Percentiles rank a stretch among this genome's conserved stretches.
phyloP scores from a whole-genome alignment of 92 coral and sea anemone species.

The Porites rus region DNA sequence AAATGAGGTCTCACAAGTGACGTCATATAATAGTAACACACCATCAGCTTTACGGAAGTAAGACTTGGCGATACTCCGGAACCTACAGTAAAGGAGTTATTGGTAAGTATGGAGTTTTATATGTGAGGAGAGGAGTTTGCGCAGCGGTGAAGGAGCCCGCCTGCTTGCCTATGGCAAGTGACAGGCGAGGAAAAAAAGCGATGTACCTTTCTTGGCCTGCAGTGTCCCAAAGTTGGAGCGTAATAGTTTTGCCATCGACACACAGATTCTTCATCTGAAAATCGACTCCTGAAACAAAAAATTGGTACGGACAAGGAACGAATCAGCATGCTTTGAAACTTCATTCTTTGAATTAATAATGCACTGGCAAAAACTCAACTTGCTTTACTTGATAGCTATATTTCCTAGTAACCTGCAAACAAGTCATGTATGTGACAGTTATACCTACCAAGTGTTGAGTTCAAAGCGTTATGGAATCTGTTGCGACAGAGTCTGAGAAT shows the following conservation, averaged over 20 bases:
- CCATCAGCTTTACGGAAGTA: slow-evolving; percentile 99
- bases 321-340: not conserved
- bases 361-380: too few species aligned
- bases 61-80: slow-evolving; percentile 97
- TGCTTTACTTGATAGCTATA: too few species aligned
- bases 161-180: not conserved
- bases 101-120: not conserved
- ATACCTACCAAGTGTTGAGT: slow-evolving; percentile 94
- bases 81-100: slow-evolving; percentile 45
- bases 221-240: slow-evolving; percentile 99
- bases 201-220: slow-evolving; percentile 98
- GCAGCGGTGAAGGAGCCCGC: too few species aligned
- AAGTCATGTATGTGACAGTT: not conserved
- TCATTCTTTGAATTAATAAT: not conserved
- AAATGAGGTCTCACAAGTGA: slow-evolving; percentile 93
- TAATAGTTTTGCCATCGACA: slow-evolving; percentile 87
- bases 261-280: slow-evolving; percentile 94
- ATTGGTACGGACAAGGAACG: not conserved
- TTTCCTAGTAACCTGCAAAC: not conserved
- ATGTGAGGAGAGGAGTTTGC: not conserved
- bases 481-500: slow-evolving; percentile 93
- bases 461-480: slow-evolving; percentile 90
- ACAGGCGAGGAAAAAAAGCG: not conserved
- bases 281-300: slow-evolving; percentile 81
- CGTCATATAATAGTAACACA: slow-evolving; percentile 91